A percentile compares a stretch with the other conserved stretches of the same genome.
These are phyloP conservation scores for Platichthys flesus DNA, from an alignment of 2,113 vertebrate genomes.

Conservation along the genomic window DNA sequence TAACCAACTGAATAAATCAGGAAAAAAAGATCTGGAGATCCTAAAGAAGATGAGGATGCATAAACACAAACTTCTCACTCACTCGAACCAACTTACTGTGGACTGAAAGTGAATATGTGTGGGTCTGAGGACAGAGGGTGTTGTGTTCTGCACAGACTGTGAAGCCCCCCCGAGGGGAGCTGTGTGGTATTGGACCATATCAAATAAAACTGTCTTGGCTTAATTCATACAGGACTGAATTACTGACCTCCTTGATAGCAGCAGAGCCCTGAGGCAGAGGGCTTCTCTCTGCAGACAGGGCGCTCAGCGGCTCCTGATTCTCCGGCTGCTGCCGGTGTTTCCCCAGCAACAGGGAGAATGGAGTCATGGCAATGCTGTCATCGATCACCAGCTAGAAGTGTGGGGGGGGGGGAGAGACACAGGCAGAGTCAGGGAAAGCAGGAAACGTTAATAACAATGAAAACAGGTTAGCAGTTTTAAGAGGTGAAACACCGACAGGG, in stretches of 20 bases:
- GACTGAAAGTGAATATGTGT: neutral
- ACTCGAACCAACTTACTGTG: neutral
- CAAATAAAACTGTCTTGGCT: neutral
- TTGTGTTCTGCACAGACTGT: no score
- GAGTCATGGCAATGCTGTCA: slow-evolving; percentile 89
- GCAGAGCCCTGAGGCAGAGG: slow-evolving; percentile 80
- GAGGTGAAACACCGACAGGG: neutral
- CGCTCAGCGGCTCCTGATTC: slow-evolving; percentile 28
- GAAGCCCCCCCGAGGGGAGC: neutral
- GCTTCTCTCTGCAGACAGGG: slow-evolving; percentile 49
- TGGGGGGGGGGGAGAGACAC: neutral
- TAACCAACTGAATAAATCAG: neutral
- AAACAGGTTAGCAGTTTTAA: neutral
- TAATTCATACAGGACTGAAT: neutral
- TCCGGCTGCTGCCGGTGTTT: slow-evolving; percentile 82
- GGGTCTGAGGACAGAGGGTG: no score
- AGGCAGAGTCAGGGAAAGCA: neutral
- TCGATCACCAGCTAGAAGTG: slow-evolving; percentile 85
- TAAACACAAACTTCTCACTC: neutral
- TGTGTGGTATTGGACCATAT: neutral
- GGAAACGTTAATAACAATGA: neutral
- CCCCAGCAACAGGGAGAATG: slow-evolving; percentile 91
- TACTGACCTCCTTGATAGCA: slow-evolving; percentile 86
- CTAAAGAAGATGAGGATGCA: no score
- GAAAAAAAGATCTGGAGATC: neutral